Evolutionary conservation across 2,113 vertebrate genomes (phyloP).

Genomic region (Syrmaticus mikado): DNA sequence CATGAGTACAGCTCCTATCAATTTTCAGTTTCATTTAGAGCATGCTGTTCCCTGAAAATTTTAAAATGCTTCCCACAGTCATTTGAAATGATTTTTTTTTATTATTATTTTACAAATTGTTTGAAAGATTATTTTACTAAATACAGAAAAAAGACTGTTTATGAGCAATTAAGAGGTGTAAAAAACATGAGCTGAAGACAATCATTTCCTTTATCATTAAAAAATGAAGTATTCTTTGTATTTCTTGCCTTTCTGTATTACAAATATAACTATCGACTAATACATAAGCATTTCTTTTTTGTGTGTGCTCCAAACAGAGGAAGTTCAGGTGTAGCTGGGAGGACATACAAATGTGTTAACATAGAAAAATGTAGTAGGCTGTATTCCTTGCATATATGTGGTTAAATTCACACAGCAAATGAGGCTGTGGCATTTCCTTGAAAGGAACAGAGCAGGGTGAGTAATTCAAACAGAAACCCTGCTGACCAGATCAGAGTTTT

Average conservation of each 20-base stretch:
- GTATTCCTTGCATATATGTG: background rate
- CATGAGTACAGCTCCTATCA: background rate
- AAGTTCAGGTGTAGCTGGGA: background rate
- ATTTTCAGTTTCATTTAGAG: background rate
- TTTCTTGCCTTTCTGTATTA: background rate
- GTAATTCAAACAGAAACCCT: background rate
- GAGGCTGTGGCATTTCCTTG: background rate
- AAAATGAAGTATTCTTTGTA: background rate
- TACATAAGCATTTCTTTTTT: background rate
- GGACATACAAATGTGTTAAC: background rate
- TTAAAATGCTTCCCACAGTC: background rate
- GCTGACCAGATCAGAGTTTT: background rate
- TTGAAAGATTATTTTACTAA: background rate
- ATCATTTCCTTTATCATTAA: background rate
- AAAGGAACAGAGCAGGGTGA: background rate
- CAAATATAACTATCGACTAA: background rate
- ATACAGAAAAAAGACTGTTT: background rate
- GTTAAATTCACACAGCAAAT: background rate
- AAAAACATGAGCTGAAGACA: background rate
- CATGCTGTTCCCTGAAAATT: background rate
- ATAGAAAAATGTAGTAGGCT: background rate
- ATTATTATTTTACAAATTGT: accelerated
- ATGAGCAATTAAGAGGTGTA: background rate
- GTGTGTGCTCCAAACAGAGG: background rate
- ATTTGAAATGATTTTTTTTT: background rate